Conservation (phyloP, 1,140 invertebrate species). For the Antheraea pernyi region DNA sequence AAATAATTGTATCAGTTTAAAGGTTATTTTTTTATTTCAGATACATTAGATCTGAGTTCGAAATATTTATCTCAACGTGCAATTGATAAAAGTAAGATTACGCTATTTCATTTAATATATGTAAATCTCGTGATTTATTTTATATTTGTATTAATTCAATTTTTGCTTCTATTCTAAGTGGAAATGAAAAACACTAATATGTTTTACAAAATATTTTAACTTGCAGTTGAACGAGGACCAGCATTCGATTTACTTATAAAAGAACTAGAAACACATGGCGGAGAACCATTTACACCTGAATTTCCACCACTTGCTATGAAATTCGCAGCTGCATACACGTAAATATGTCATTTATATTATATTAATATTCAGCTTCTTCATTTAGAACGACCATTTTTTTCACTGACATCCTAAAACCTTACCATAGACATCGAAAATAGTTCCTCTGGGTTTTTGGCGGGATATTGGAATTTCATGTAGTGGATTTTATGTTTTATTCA, state of each 20-base stretch:
- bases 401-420: no score
- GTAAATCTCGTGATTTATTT: neutral
- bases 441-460: no score
- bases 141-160: neutral
- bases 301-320: slow-evolving; percentile 32
- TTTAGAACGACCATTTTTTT: no score
- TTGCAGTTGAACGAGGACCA: slow-evolving; percentile 53
- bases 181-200: neutral
- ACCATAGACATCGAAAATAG: no score
- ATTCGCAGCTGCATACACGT: slow-evolving; percentile 46
- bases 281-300: slow-evolving; percentile 40
- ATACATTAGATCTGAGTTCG: slow-evolving; percentile 49
- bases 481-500: no score
- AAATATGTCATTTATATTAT: slow-evolving; percentile 15
- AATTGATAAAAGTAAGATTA: slow-evolving; percentile 53
- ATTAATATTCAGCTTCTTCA: no score
- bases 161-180: neutral
- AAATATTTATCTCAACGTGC: slow-evolving; percentile 59
- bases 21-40: slow-evolving; percentile 30
- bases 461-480: no score
- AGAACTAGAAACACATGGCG: slow-evolving; percentile 32
- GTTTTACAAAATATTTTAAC: slow-evolving; percentile 3
- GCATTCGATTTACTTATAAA: slow-evolving; percentile 47
- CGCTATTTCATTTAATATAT: neutral
- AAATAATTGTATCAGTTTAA: neutral